Conservation (phyloP, 30 jellyfish, hydroid and myxozoan species). For the Sanderia malayensis region DNA sequence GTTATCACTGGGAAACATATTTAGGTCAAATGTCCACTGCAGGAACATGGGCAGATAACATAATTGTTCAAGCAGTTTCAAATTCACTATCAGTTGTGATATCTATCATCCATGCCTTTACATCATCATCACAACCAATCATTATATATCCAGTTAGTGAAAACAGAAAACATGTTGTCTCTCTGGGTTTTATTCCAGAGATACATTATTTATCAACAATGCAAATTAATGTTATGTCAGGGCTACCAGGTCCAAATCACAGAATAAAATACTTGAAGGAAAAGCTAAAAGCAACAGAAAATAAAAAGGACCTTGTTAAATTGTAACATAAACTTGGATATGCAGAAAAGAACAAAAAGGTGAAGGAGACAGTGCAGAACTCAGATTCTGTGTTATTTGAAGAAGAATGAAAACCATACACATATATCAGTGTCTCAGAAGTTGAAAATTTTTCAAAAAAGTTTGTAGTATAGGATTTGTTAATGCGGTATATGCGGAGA, state of each 20-base stretch:
- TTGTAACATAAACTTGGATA: not conserved
- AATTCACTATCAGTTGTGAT: slow-evolving; percentile 4
- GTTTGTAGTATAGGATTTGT: not conserved
- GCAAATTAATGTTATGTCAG: not conserved
- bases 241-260: not conserved
- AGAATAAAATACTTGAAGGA: not conserved
- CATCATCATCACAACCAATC: no score
- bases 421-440: no score
- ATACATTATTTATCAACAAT: slow-evolving; percentile 11
- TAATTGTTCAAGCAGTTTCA: not conserved
- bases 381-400: no score
- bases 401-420: no score
- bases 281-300: not conserved
- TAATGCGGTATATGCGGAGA: not conserved
- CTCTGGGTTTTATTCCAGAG: slow-evolving; percentile 15
- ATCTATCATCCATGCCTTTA: slow-evolving; percentile 5
- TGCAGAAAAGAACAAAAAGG: not conserved
- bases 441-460: not conserved
- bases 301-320: not conserved
- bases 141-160: no score
- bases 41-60: slow-evolving; percentile 15
- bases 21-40: slow-evolving; percentile 4
- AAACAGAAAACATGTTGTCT: no score
- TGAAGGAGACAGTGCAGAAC: not conserved
- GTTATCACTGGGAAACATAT: slow-evolving; percentile 19